These are phyloP conservation scores for Etheostoma nigrum DNA, from an alignment of 2,797 vertebrate species.

Conservation along the genomic window DNA sequence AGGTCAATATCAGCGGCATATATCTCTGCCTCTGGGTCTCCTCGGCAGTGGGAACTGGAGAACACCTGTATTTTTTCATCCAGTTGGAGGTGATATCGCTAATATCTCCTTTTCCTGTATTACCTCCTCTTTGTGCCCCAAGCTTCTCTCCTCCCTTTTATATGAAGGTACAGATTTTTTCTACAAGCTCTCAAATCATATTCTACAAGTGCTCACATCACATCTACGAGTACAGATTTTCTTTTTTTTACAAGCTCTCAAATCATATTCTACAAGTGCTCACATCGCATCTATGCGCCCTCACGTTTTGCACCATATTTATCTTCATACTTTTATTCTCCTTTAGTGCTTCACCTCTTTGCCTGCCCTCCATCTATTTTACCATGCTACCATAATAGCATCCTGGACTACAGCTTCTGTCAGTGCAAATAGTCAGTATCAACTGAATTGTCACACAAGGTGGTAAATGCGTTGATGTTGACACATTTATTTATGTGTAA, in stretches of 20 bases:
- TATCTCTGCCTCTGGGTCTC: slow-evolving; percentile 47
- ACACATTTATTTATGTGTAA: neutral
- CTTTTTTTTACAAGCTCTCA: no score
- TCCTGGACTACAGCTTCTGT: neutral
- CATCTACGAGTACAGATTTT: no score
- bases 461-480: neutral
- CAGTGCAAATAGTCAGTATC: neutral
- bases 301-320: no score
- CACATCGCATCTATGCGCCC: no score
- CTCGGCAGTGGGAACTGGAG: slow-evolving; percentile 39
- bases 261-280: no score
- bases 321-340: slow-evolving; percentile 8
- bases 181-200: no score
- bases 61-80: slow-evolving; percentile 36
- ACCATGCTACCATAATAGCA: neutral
- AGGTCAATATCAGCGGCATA: slow-evolving; percentile 49
- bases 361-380: slow-evolving; percentile 27
- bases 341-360: slow-evolving; percentile 22
- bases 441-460: neutral
- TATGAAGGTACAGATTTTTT: no score
- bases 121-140: slow-evolving; percentile 25
- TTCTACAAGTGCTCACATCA: no score
- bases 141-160: slow-evolving; percentile 14
- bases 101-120: slow-evolving; percentile 39
- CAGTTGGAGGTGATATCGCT: slow-evolving; percentile 39